Percentiles rank a stretch among this genome's conserved stretches.
Conservation (phyloP, 2,888 invertebrate species). For the Meliscaeva auricollis region DNA sequence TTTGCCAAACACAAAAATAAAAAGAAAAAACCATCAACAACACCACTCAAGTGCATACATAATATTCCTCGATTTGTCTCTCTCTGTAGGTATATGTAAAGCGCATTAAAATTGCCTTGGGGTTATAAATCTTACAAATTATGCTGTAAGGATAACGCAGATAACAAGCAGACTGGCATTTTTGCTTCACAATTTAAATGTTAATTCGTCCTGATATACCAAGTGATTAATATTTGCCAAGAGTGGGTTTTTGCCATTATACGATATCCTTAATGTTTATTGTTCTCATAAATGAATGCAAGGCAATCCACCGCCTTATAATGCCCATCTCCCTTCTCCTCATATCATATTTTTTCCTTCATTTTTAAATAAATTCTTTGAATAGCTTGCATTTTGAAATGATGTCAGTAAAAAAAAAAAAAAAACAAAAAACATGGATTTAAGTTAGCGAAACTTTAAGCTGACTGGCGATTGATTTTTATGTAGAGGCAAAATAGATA, state of each 20-base stretch:
- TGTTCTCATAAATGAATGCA: slow-evolving; percentile 17
- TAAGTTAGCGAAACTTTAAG: slow-evolving; percentile 26
- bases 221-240: slow-evolving; percentile 72
- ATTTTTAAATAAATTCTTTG: background rate
- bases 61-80: no score
- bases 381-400: slow-evolving; percentile 16
- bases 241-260: slow-evolving; percentile 40
- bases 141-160: slow-evolving; percentile 52
- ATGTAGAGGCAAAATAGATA: background rate
- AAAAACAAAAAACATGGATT: background rate
- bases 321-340: no score
- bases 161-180: slow-evolving; percentile 63
- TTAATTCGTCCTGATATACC: slow-evolving; percentile 70
- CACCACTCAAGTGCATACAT: no score
- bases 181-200: slow-evolving; percentile 69
- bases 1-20: no score
- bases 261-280: slow-evolving; percentile 50
- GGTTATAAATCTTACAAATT: slow-evolving; percentile 58
- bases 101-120: slow-evolving; percentile 43
- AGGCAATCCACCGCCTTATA: background rate
- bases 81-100: no score
- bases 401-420: slow-evolving; percentile 3
- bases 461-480: slow-evolving; percentile 33
- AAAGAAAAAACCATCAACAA: no score
- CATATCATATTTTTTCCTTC: no score